A percentile compares a stretch with the other conserved stretches of the same genome.
These are phyloP conservation scores for Microtus richardsoni DNA, from an alignment of 2,113 vertebrate species.

Conservation along the genomic window DNA sequence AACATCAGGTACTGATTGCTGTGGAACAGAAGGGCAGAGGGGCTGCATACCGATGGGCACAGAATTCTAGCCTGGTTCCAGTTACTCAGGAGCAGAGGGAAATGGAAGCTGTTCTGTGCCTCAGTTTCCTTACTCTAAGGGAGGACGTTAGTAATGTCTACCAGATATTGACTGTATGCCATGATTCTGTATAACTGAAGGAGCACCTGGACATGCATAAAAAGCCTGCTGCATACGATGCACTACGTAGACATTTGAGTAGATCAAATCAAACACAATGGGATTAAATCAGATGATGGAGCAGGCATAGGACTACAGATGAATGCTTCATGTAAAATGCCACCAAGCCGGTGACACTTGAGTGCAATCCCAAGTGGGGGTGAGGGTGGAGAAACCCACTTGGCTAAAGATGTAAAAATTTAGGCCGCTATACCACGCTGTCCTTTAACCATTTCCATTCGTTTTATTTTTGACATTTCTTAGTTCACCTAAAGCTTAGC, in stretches of 20 bases:
- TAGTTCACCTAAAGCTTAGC: conserved; percentile 52
- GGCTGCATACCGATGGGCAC: neutral
- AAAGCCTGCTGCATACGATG: neutral
- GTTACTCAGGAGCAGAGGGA: neutral
- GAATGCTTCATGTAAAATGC: neutral
- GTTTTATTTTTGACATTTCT: conserved; percentile 20
- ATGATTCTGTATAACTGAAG: neutral
- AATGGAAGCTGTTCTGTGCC: neutral
- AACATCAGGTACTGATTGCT: neutral
- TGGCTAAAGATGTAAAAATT: neutral
- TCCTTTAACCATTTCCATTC: conserved; percentile 1
- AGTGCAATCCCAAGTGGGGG: neutral
- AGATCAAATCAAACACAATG: neutral
- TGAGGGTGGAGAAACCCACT: neutral
- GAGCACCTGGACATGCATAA: neutral
- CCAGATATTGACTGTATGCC: neutral
- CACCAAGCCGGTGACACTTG: neutral
- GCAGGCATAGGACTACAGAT: fast-evolving
- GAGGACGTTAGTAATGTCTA: neutral
- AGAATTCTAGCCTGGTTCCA: neutral
- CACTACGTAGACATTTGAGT: neutral
- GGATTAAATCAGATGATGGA: neutral
- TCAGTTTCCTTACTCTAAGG: neutral
- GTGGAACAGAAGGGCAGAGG: neutral
- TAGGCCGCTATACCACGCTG: neutral